Evolutionary conservation across 2,113 vertebrate genomes (phyloP), one percentile per base, ranked within the genome.

Genomic region (Paralichthys olivaceus): DNA sequence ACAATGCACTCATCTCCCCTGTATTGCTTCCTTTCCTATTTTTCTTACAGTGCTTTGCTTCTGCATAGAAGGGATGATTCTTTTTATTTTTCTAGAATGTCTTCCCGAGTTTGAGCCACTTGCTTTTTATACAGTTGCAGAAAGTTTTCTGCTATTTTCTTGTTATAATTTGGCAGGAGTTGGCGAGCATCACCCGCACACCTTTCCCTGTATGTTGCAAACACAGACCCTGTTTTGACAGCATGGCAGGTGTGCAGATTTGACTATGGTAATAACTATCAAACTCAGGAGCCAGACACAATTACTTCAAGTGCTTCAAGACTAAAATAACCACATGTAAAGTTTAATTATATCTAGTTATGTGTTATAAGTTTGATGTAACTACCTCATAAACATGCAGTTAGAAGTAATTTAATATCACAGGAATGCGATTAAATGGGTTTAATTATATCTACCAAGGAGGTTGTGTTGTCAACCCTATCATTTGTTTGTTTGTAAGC

Each of bases 201-300:
- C 59, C 51, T 62, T 51, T 61, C n/a, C 55, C 49, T 20, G 61
- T 70, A 13, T 60, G 58, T 62, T 72, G 65, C 59, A 70, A 67
- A 73, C 34, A 57, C 45, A 54, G 20, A 58, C 32, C 57, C n/a
- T 77, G 47, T 62, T 72, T 80, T 87, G 78, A 81, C 77, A 85
- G 53, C 23, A 56, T 72, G 61, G 40, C 81, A 68, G 62, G 66
- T 79, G 49, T 55, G 28, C 43, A 49, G 40, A 84, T 82, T 81
- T 40, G 67, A 62, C 84, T 55, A 72, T 79, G 53, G 51, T 47
- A n/a, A n/a, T 54, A 32, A 26, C 51, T 66, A 29, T 47, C 58
- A 56, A 64, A 68, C 53, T 19, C 45, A 19, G 19, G 45, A 49
- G 17, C 19, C 45, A 19, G 45, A 15, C 45, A 49, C 4, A 17